Evolutionary conservation across 2,888 invertebrate genomes (phyloP).

Genomic region (Tenthredo notha): DNA sequence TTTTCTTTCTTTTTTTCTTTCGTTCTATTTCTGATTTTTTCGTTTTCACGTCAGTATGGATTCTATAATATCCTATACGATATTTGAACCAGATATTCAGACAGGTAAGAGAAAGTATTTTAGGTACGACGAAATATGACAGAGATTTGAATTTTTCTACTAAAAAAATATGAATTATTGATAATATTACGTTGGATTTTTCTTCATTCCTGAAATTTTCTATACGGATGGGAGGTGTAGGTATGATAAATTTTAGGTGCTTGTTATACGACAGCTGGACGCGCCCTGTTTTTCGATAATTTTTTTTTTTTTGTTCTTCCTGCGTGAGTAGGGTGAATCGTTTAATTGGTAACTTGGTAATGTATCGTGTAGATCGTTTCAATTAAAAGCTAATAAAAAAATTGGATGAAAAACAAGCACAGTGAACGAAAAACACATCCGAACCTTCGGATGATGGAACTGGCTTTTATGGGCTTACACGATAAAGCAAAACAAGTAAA

Average conservation of each 20-base stretch:
- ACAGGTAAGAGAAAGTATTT: background rate
- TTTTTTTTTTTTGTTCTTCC: background rate
- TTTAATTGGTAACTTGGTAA: slow-evolving; percentile 29
- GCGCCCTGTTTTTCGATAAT: background rate
- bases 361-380: background rate
- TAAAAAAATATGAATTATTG: background rate
- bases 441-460: background rate
- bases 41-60: background rate
- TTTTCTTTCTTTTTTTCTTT: background rate
- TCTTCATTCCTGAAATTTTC: background rate
- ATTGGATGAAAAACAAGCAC: background rate
- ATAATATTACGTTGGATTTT: background rate
- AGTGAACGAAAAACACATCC: background rate
- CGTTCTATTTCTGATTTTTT: background rate
- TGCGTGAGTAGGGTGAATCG: background rate
- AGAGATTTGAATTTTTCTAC: background rate
- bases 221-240: background rate
- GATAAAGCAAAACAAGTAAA: slow-evolving; percentile 3
- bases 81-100: background rate
- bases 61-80: background rate
- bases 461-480: slow-evolving; percentile 1
- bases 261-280: background rate
- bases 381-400: slow-evolving; percentile 20
- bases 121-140: background rate
- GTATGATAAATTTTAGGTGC: background rate